phyloP scores from a whole-genome alignment of 2,797 vertebrate species.

The Taenioides sp. region DNA sequence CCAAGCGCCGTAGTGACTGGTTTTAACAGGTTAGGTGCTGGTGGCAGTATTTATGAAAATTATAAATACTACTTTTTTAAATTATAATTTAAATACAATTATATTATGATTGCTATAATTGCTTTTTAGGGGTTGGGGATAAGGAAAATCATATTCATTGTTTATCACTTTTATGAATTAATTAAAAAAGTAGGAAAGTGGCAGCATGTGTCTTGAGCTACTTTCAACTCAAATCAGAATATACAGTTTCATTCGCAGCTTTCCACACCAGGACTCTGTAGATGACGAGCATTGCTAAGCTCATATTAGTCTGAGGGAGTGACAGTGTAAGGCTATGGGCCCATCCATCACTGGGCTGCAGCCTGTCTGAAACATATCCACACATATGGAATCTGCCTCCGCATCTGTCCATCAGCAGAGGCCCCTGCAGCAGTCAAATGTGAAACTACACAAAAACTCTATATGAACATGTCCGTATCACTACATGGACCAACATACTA shows the following conservation, averaged over 20 bases:
- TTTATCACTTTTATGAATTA: too few species aligned
- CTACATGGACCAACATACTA: background rate
- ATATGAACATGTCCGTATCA: background rate
- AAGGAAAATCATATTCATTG: too few species aligned
- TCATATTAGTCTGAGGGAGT: slow-evolving; percentile 24
- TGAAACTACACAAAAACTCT: background rate
- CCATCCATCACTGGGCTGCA: slow-evolving; percentile 30
- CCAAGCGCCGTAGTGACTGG: too few species aligned
- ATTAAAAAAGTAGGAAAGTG: too few species aligned
- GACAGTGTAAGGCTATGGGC: slow-evolving; percentile 22
- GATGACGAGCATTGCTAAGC: background rate
- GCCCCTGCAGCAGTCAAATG: background rate
- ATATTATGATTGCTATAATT: too few species aligned
- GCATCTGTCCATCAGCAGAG: slow-evolving; percentile 24
- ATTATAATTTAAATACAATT: too few species aligned
- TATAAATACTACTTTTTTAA: too few species aligned
- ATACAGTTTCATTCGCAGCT: background rate
- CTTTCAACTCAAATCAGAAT: background rate
- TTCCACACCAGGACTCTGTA: background rate
- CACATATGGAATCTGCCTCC: slow-evolving; percentile 25
- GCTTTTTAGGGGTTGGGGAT: too few species aligned
- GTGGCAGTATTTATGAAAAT: too few species aligned
- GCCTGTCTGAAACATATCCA: slow-evolving; percentile 6
- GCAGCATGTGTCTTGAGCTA: too few species aligned
- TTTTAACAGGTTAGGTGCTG: too few species aligned